These are phyloP conservation scores for Pammene fasciana DNA, from an alignment of 2,888 invertebrate species.

Conservation along the genomic window DNA sequence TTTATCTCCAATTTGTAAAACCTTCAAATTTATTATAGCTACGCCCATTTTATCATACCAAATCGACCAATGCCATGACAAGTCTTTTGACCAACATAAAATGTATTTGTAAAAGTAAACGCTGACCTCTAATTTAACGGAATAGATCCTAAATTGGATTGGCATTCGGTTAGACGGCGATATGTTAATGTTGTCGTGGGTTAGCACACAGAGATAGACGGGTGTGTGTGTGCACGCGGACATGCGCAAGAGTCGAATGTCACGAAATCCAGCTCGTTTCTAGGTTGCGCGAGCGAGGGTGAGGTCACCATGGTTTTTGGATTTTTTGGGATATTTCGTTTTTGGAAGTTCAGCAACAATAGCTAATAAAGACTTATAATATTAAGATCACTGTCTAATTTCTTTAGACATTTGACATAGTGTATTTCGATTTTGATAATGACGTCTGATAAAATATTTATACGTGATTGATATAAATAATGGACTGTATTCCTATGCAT, in stretches of 20 bases:
- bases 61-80: conserved; percentile 78
- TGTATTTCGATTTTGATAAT: no score
- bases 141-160: conserved; percentile 48
- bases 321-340: conserved; percentile 12
- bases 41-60: conserved; percentile 79
- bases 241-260: conserved; percentile 62
- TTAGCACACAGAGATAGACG: conserved; percentile 57
- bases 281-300: conserved; percentile 78
- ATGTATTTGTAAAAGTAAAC: conserved; percentile 41
- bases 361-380: no score
- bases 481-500: no score
- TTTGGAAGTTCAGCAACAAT: background rate
- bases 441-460: no score
- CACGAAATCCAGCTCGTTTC: conserved; percentile 80
- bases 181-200: conserved; percentile 43
- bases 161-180: conserved; percentile 25
- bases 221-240: conserved; percentile 66
- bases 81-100: conserved; percentile 57
- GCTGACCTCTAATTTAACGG: conserved; percentile 40
- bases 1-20: conserved; percentile 34
- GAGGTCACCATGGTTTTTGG: conserved; percentile 56
- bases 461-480: no score
- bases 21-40: conserved; percentile 54
- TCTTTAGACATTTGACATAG: no score
- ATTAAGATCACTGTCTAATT: no score